These are phyloP conservation scores for Cygnus atratus DNA, from an alignment of 2,113 vertebrate genomes.

Conservation along the genomic window DNA sequence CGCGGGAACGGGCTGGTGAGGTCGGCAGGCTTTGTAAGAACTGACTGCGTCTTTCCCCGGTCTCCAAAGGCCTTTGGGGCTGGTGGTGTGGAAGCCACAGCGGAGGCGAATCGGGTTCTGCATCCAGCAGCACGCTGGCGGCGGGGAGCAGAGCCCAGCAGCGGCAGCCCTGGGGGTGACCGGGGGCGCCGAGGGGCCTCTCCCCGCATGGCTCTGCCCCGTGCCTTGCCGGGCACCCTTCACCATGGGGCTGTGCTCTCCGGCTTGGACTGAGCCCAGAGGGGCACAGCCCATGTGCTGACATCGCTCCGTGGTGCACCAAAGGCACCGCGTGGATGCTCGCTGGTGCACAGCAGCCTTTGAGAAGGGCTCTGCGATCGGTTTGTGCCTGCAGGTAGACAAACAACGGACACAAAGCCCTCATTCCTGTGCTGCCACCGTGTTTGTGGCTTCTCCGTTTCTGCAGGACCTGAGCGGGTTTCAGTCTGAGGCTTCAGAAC, in stretches of 20 bases:
- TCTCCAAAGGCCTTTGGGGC: neutral
- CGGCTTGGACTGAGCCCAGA: neutral
- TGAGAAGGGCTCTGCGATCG: neutral
- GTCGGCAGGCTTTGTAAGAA: neutral
- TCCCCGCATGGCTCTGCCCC: no score
- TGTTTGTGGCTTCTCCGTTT: neutral
- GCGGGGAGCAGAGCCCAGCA: neutral
- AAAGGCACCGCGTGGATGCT: no score
- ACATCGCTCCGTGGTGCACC: no score
- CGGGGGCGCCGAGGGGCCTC: no score
- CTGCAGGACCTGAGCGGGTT: neutral
- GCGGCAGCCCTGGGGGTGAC: no score
- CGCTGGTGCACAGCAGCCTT: neutral
- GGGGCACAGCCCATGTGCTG: no score
- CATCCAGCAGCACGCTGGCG: neutral
- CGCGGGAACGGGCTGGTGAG: accelerated
- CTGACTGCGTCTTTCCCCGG: neutral
- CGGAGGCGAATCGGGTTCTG: neutral
- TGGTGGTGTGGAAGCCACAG: neutral
- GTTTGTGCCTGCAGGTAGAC: neutral
- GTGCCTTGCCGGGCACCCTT: no score
- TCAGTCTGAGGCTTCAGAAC: neutral
- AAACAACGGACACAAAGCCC: neutral
- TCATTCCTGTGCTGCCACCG: neutral
- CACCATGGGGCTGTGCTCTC: no score